These are phyloP conservation scores for Stenodera caucasica DNA, from an alignment of 2,888 invertebrate species.

Conservation along the genomic window DNA sequence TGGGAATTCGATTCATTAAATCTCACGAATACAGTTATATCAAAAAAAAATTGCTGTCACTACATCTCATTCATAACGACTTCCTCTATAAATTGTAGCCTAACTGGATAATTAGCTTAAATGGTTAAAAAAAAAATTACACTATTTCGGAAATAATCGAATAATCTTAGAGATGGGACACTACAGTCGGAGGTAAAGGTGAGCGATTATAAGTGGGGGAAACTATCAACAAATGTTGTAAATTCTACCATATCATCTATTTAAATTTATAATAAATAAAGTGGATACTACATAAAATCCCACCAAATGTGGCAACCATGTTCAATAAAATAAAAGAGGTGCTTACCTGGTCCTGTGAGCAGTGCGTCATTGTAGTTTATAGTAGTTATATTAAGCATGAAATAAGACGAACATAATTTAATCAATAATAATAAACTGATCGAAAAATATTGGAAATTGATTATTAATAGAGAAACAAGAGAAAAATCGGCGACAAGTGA, in stretches of 20 bases:
- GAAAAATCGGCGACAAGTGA: background rate
- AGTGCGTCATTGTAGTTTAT: background rate
- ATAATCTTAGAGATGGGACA: too few species aligned
- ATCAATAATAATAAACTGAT: background rate
- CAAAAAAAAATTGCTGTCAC: background rate
- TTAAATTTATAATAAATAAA: background rate
- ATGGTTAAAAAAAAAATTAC: too few species aligned
- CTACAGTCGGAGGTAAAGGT: too few species aligned
- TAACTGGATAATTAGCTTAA: background rate
- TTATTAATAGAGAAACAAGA: too few species aligned
- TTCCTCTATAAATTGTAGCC: background rate
- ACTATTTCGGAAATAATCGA: too few species aligned
- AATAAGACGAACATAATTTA: background rate
- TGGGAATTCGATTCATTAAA: background rate
- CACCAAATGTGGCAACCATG: conserved; percentile 40
- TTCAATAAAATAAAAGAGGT: conserved; percentile 17
- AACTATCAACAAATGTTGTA: background rate
- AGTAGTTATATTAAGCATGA: background rate
- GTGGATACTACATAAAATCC: conserved; percentile 26
- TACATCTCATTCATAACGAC: background rate
- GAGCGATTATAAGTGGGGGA: background rate
- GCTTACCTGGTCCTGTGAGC: conserved; percentile 48
- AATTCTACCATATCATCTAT: conserved; percentile 6
- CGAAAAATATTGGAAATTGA: too few species aligned
- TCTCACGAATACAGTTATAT: background rate